Conservation (phyloP, 2,113 vertebrate genomes). For the Pterocles gutturalis region DNA sequence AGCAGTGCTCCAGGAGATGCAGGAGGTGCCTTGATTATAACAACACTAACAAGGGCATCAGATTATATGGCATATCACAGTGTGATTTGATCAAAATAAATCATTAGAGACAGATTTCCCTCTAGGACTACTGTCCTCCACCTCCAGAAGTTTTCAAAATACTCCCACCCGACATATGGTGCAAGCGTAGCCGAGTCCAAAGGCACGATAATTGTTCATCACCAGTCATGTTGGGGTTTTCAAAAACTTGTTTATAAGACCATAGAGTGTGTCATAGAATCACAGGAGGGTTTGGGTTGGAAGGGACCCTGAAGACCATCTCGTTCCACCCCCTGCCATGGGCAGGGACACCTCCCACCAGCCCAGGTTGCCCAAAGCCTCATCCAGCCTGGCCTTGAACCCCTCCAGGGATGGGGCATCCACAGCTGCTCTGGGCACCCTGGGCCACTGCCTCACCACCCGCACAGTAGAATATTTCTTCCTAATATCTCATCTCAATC, state of each 20-base stretch:
- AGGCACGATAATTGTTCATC: neutral
- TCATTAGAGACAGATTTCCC: neutral
- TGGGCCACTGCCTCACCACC: too few species aligned
- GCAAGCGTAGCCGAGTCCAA: neutral
- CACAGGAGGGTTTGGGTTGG: too few species aligned
- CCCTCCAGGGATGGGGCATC: too few species aligned
- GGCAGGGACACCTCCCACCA: too few species aligned
- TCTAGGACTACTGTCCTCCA: neutral
- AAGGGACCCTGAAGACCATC: too few species aligned
- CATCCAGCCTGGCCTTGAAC: too few species aligned
- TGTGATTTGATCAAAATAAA: neutral
- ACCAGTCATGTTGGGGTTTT: fast-evolving
- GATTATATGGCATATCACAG: neutral
- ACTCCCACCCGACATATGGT: neutral
- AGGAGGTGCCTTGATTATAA: neutral
- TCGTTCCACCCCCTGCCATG: too few species aligned
- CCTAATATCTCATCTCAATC: too few species aligned
- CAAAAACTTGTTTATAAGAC: neutral
- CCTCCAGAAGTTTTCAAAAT: neutral
- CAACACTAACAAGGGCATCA: neutral
- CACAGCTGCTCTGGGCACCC: too few species aligned
- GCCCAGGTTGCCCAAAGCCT: too few species aligned
- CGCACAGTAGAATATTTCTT: too few species aligned
- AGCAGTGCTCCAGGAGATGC: neutral
- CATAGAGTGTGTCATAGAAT: neutral